Evolutionary conservation across 35 echinoderm and acorn worm genomes (phyloP), one percentile per base, ranked within the genome.

Genomic region (Hemicentrotus pulcherrimus): DNA sequence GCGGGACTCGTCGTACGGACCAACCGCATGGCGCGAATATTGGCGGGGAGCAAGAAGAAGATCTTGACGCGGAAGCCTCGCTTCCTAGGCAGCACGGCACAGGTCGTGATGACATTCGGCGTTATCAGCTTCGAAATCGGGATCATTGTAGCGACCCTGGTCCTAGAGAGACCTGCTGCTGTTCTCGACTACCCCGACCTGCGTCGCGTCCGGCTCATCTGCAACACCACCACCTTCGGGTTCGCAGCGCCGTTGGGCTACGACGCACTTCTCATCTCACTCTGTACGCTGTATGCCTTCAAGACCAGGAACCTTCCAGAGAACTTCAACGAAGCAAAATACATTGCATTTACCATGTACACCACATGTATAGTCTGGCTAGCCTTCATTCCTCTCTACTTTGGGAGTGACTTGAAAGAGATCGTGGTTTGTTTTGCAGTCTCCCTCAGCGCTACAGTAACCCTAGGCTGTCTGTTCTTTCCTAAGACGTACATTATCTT

Each of bases 271-370:
- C 95, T 99, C 22, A 96, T 99, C 14, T 94, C 95, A 31, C 95
- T 99, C 95, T 99, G 98, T 88, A 99, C 98, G 15, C 88, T 99
- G 19, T 98, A 98, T 90, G 98, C 98, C 95, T 99, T 99, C 94
- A 99, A 99, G 61, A 99, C 98, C 3, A 95, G 98, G 48, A 99
- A 99, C 88, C 95, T 99, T 15, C 98, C 98, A 31, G 97, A 99
- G 61, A 99, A 99, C 94, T 99, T 99, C 95, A 99, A 99, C 95
- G 98, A 99, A 95, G 98, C 98, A 14, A 99, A 99, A 88, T 99
- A 98, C 94, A 99, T 98, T 47, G 98, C 97, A 71, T 99, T 99
- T 65, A 99, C 98, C 10, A 99, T 99, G 98, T 99, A 99, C 88
- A 99, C 97, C 8, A 99, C 97, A 5, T 99, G 98, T 85, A 96